Evolutionary conservation across 2,113 vertebrate genomes (phyloP), one percentile per base, ranked within the genome.

Genomic region (Phasianus colchicus): DNA sequence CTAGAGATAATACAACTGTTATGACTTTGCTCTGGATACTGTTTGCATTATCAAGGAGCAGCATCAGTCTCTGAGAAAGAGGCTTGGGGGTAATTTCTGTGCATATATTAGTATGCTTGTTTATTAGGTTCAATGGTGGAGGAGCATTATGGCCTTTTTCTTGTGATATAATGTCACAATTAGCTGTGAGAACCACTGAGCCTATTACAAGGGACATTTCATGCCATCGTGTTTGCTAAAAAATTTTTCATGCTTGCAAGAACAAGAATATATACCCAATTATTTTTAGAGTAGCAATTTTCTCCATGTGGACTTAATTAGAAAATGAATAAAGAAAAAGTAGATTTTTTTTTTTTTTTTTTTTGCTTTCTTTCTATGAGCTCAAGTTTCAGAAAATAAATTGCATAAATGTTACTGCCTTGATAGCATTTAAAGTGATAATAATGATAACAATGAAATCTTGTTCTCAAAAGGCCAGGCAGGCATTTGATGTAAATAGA

Each of bases 381-480:
- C 1, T 0, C 22, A 78, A 60, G 32, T 90, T 93, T 86, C 61
- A 78, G 54, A 29, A 77, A 92, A 83, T 1, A 9, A 77, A 57
- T 43, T 47, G 45, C 2, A 6, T 84, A 91, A 92, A 88, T 80
- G 24, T 79, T 89, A 10, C 61, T 91, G 65, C 64, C 47, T 88
- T 88, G 42, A 54, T 91, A 91, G 82, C 79, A 55, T 81, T 95
- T 74, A 86, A 89, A 94, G 71, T 75, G 1, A 86, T 75, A 71
- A 87, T 77, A 83, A 78, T 55, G 85, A 88, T 22, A 85, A 80
- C 54, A 96, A 89, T 84, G 93, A 94, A 90, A 94, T 75, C 73
- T 90, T 96, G 73, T 94, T 95, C 81, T 96, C 64, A 72, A 77
- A 94, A 94, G 95, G 66, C 90, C 66, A 76, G 54, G 80, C 72